Evolutionary conservation across 2,888 invertebrate species (phyloP), one percentile per base, ranked within the genome.

Genomic region (Atrina japonica): DNA sequence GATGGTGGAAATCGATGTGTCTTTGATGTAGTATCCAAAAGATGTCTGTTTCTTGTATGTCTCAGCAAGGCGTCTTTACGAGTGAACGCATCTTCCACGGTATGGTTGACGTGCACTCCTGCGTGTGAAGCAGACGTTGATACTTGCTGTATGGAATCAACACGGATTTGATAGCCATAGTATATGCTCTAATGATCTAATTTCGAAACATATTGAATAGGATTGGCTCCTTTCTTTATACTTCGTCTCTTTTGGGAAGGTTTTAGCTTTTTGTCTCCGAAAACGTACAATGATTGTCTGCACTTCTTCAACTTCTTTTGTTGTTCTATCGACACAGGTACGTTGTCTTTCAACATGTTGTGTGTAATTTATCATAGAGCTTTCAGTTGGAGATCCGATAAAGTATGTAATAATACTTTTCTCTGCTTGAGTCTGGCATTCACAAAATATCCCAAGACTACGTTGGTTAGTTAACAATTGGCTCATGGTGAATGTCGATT

Each of bases 331-430:
- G 40, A 23, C 11, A 59, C 21, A 5, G 41, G 25, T 21, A 59
- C 23, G 43, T 41, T 41, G 6, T 43, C 41, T 41, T 59, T 40
- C 23, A 59, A 23, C 11, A 59, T 43, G 43, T 59, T 59, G 16
- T 40, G 41, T 23, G 56, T 49, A 29, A 71, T 66, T 45, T 72
- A 47, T 29, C 50, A 23, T 14, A 72, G 18, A 1, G 49, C 66
- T 66, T 61, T 60, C 43, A 73, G n/a, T 52, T 73, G 73, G 14
- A 25, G 40, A 50, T 53, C 53, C n/a, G 67, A 56, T 16, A 67
- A 35, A 9, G 69, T 69, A 1, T 40, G 23, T 25, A 73, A 52
- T 16, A 73, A 43, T 16, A 61, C 66, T 55, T 64, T 64, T 35
- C 72, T 69, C 25, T 73, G 73, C 14, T 53, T 14, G 2, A 59